Evolutionary conservation across 2,888 invertebrate species (phyloP), one percentile per base, ranked within the genome.

Genomic region (Ptychoptera contaminata): DNA sequence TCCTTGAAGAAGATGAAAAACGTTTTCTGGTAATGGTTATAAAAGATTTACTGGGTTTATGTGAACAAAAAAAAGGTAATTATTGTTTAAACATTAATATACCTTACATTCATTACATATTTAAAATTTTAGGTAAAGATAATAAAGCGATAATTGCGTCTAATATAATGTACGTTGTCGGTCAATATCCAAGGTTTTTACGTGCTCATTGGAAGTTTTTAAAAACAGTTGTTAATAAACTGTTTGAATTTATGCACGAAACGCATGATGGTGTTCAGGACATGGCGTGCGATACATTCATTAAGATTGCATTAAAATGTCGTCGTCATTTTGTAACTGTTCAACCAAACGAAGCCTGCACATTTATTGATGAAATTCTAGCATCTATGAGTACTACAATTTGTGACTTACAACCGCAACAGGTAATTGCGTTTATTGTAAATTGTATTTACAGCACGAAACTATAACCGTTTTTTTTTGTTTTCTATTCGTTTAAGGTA

Each of bases 171-270:
- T 97, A 99, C 68, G 97, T 99, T 47, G 98, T 99, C 44, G 98
- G 98, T 3, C 98, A 99, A 65, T 99, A 99, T 69, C 98, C 98
- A 38, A 71, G 97, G 47, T 99, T 99, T 69, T 72, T 99, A 49
- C 74, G 94, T 55, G 96, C 94, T n/a, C 98, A 99, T 67, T 99
- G 98, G 98, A 92, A 94, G 63, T 99, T 99, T 68, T 74, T 99
- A 50, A 99, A 98, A 73, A 99, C 98, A 42, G 98, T 99, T 58
- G 96, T 98, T 48, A 98, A 97, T 71, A 98, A 98, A 71, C 75
- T 99, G 46, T 99, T 99, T 70, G 98, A 99, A 70, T 99, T 99
- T 66, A 99, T 99, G 98, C 98, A 98, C 65, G 97, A 98, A 72
- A 96, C 96, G 45, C 98, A 98, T 63, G 98, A 97, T 65, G 98